Base-by-base conservation (phyloP, 2,113 vertebrate genomes). In the human region DNA sequence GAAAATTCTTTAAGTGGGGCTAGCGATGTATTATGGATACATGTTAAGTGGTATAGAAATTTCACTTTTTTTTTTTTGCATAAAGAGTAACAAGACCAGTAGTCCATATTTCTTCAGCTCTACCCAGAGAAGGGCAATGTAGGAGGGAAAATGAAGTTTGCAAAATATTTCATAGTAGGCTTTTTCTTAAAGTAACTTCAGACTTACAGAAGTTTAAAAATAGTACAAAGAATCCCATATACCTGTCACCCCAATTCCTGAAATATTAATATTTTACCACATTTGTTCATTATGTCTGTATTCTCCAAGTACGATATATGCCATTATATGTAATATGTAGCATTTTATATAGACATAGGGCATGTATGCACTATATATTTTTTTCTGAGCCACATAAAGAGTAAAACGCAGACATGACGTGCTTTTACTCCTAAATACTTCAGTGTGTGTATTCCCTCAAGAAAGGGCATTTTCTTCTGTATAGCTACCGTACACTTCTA, bases 191-290 rank as follows among this genome's bases (percentile, higher is more conserved):
- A 68, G 9, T 61, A 61, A 75, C 80, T 96, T 92, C 57, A 85
- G 18, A 66, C n/a, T 87, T 87, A 64, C 1, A 84, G 72, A 48
- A 61, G 20, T 85, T 92, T 48, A 91, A 94, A 83, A 94, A 75
- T n/a, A 80, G 38, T 88, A 30, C 25, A 76, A 12, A 90, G n/a
- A 78, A 5, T 90, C 50, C n/a, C 22, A 7, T 17, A 35, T 70
- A 27, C 22, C 9, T 30, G 68, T 83, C 38, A 73, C n/a, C 17
- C n/a, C 22, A 30, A 40, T 92, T 90, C 25, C 73, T 32, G 18
- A 94, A 90, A 43, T 81, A 38, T 79, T 83, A 94, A 48, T 17
- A 52, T 92, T 95, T 84, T 81, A 75, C 25, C 25, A 72, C n/a
- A 22, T 57, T 86, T 72, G 66, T 76, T 87, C 8, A 23, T 86